Percentiles rank a stretch among this genome's conserved stretches.
Conservation (phyloP, 2,888 invertebrate species). For the Andricus quercusramuli region DNA sequence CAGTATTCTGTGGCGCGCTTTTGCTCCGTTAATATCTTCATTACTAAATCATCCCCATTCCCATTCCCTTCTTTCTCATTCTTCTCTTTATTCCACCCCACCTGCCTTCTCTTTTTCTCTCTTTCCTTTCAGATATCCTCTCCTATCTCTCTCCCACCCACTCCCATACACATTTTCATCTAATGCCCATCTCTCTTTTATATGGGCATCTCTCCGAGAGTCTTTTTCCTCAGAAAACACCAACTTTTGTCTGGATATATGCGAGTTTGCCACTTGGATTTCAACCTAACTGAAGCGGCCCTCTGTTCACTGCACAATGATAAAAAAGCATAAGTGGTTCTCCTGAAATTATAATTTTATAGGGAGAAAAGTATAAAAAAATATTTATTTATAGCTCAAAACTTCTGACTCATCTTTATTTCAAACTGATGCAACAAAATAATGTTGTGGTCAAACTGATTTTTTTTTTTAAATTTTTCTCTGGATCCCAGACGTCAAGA, state of each 20-base stretch:
- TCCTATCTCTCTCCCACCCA: conserved; percentile 49
- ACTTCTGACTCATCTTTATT: too few species aligned
- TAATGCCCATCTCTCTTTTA: conserved; percentile 60
- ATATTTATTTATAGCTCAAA: too few species aligned
- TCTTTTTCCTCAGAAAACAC: conserved; percentile 41
- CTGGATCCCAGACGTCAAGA: too few species aligned
- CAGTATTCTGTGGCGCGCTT: conserved; percentile 77
- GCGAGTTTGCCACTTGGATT: conserved; percentile 34
- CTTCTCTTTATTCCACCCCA: conserved; percentile 44
- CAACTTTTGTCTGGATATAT: conserved; percentile 34
- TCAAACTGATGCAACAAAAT: too few species aligned
- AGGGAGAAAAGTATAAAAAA: too few species aligned
- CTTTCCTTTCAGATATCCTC: conserved; percentile 43
- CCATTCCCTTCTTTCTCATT: conserved; percentile 59
- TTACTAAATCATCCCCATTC: conserved; percentile 76
- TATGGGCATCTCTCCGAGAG: conserved; percentile 42
- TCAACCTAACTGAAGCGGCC: conserved; percentile 9
- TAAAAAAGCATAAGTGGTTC: neutral
- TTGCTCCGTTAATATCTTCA: conserved; percentile 77
- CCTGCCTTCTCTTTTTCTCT: conserved; percentile 46
- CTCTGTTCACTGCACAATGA: conserved; percentile 22
- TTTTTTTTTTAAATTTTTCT: too few species aligned
- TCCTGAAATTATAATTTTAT: too few species aligned
- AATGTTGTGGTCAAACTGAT: too few species aligned
- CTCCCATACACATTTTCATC: conserved; percentile 61